Conservation (phyloP, 2,888 invertebrate genomes). For the Eledona agricola region DNA sequence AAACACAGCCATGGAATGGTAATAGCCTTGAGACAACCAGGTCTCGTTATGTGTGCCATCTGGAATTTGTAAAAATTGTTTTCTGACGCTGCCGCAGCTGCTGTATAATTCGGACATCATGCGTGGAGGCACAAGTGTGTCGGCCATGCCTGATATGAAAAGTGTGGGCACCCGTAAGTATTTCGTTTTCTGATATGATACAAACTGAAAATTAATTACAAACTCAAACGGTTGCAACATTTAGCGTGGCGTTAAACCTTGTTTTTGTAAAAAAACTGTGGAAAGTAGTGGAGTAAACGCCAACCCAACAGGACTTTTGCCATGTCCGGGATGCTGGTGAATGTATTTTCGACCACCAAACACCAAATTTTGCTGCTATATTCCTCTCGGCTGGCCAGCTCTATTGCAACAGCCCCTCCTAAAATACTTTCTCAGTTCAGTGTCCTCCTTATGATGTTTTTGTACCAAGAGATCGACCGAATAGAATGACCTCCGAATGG, state of each 20-base stretch:
- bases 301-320: slow-evolving; percentile 83
- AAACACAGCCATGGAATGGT: slow-evolving; percentile 67
- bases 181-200: slow-evolving; percentile 78
- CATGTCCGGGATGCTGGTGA: slow-evolving; percentile 94
- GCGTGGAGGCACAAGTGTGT: slow-evolving; percentile 86
- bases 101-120: slow-evolving; percentile 88
- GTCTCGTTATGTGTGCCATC: slow-evolving; percentile 95
- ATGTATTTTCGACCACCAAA: slow-evolving; percentile 92
- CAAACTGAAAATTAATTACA: slow-evolving; percentile 66
- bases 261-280: slow-evolving; percentile 88
- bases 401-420: slow-evolving; percentile 93
- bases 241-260: slow-evolving; percentile 80
- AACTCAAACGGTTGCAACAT: neutral
- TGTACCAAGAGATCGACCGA: slow-evolving; percentile 84
- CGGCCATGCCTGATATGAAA: slow-evolving; percentile 88
- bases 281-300: slow-evolving; percentile 77
- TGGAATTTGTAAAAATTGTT: slow-evolving; percentile 79
- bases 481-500: slow-evolving; percentile 83
- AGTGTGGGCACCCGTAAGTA: slow-evolving; percentile 80
- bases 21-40: slow-evolving; percentile 88
- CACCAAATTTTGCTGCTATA: slow-evolving; percentile 85
- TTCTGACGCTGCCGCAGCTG: slow-evolving; percentile 77
- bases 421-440: slow-evolving; percentile 42
- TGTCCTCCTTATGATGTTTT: neutral
- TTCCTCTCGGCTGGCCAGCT: slow-evolving; percentile 79